Base-by-base conservation (phyloP, 2,113 vertebrate genomes). In the Chitala chitala region DNA sequence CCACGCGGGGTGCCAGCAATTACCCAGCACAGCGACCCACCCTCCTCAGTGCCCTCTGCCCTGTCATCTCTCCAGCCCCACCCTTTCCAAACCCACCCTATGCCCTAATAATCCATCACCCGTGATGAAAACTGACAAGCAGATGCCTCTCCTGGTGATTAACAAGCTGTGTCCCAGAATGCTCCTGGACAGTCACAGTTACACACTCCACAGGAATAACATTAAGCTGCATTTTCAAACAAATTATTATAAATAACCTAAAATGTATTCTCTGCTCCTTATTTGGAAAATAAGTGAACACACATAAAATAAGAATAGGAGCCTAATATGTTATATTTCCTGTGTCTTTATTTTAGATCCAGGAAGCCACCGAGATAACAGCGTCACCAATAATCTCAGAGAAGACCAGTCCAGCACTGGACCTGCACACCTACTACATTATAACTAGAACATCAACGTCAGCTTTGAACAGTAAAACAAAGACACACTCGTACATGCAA, bases 141-240 rank as follows among this genome's bases (percentile, higher is more conserved):
- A 87, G 86, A 84, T 85, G 80, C 85, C 82, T 87, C 82, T 82
- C 80, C 83, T 81, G 82, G 82, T 85, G 84, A 88, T 87, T 88
- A 87, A 78, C 80, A 76, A 63, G 76, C 79, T 78, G 79, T 84
- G 76, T 86, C 83, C 79, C 83, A 75, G 79, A 79, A 79, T 82
- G 82, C 87, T 82, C 33, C 20, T 56, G 84, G 82, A 80, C 75
- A 71, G 7, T 55, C 80, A 85, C 80, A 84, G 86, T 85, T 81
- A 78, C 81, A 84, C 82, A 82, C 20, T 22, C 82, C 0, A 66
- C 76, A 77, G 73, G 68, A 78, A 79, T 8, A 31, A 26, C 76
- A 82, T 87, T 82, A 84, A 86, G 87, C 86, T 83, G 83, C 81
- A 80, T 85, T 85, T 85, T 83, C 79, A 64, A 83, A 55, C 55